These are phyloP conservation scores for Drosophila prosaltans DNA, from an alignment of 1,140 invertebrate genomes.

Conservation along the genomic window DNA sequence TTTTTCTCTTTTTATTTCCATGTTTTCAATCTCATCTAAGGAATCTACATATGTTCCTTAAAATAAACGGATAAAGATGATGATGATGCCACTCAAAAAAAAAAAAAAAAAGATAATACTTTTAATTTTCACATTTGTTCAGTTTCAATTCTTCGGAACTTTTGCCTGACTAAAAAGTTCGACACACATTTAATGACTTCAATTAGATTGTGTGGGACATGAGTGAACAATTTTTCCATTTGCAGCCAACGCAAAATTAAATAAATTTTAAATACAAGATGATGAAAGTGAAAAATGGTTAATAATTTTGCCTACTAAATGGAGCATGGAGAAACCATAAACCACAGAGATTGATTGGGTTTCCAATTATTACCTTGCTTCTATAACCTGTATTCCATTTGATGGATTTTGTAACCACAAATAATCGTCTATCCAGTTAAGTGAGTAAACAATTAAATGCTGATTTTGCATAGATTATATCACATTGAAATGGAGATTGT, in stretches of 20 bases:
- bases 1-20: neutral
- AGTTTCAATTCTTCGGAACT: no score
- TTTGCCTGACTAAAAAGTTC: conserved; percentile 25
- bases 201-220: conserved; percentile 38
- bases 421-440: neutral
- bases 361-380: no score
- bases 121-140: neutral
- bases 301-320: no score
- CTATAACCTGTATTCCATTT: neutral
- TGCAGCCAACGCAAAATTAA: neutral
- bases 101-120: neutral
- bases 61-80: neutral
- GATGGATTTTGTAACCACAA: neutral
- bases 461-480: conserved; percentile 28
- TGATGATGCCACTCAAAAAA: neutral
- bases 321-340: no score
- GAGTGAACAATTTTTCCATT: neutral
- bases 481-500: conserved; percentile 20
- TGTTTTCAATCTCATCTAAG: neutral
- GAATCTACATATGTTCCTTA: neutral
- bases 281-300: neutral
- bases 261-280: neutral
- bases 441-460: conserved; percentile 36
- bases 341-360: no score
- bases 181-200: conserved; percentile 42